These are phyloP conservation scores for Penaeus indicus DNA, from an alignment of 1,140 invertebrate species.

Conservation along the genomic window DNA sequence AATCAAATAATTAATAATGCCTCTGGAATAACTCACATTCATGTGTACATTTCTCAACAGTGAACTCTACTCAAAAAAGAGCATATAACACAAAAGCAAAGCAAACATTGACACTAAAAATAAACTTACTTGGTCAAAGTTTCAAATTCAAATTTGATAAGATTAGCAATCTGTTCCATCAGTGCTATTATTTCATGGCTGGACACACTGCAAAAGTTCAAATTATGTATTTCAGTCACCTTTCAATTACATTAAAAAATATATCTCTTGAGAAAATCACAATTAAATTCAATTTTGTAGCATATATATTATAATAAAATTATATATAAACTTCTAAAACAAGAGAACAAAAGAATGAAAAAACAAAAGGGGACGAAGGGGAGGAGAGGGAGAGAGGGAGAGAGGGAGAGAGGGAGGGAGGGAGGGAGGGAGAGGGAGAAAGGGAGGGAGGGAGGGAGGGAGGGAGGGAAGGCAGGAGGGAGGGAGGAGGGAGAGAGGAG, in stretches of 20 bases:
- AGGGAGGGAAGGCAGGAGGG: constrained; percentile 44
- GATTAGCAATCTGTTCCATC: constrained; percentile 49
- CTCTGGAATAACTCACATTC: too few relatives aligned
- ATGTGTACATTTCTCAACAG: neutral
- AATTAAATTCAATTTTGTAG: too few relatives aligned
- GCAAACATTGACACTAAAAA: too few relatives aligned
- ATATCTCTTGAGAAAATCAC: too few relatives aligned
- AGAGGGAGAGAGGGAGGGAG: constrained; percentile 68
- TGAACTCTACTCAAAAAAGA: neutral
- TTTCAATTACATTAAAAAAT: too few relatives aligned
- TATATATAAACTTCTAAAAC: too few relatives aligned
- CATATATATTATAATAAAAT: too few relatives aligned
- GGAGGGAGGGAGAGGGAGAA: constrained; percentile 40
- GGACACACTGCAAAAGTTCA: constrained; percentile 44
- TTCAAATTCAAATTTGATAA: constrained; percentile 61
- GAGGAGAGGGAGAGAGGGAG: constrained; percentile 18
- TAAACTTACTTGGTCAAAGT: constrained; percentile 55
- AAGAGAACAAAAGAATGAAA: too few relatives aligned
- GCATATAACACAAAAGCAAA: too few relatives aligned
- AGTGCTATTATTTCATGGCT: constrained; percentile 55
- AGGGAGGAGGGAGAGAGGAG: constrained; percentile 67
- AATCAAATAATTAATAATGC: neutral
- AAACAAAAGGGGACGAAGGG: neutral
- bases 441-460: constrained; percentile 68
- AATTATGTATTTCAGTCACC: neutral